These are phyloP conservation scores for Thamnaconus septentrionalis DNA, from an alignment of 2,113 vertebrate genomes.

Conservation along the genomic window DNA sequence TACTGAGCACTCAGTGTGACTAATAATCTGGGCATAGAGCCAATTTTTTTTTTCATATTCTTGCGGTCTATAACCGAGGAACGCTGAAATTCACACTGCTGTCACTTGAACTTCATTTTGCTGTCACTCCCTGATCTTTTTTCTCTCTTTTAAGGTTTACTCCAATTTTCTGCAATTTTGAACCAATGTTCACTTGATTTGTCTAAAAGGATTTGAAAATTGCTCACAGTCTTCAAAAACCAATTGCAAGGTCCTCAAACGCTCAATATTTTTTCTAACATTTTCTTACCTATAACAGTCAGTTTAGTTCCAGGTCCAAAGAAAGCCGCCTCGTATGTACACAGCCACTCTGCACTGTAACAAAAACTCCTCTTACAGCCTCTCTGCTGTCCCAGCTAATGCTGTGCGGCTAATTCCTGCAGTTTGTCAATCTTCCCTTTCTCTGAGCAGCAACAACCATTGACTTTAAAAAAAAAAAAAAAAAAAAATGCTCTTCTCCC, in stretches of 20 bases:
- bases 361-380: constrained; percentile 38
- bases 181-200: no score
- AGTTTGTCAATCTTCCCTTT: not conserved
- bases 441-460: not conserved
- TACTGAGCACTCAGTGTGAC: constrained; percentile 49
- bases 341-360: constrained; percentile 46
- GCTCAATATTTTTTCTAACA: not conserved
- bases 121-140: not conserved
- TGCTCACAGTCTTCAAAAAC: no score
- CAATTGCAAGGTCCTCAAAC: no score
- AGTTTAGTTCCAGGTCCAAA: constrained; percentile 73
- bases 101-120: not conserved
- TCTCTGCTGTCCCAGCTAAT: rapidly evolving
- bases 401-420: not conserved
- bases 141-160: not conserved
- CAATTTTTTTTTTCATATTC: not conserved
- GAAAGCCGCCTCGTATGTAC: constrained; percentile 46
- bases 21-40: not conserved
- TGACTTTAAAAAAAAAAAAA: not conserved
- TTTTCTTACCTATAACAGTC: constrained; percentile 70
- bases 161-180: no score
- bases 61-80: not conserved
- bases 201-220: no score
- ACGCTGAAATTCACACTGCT: not conserved
- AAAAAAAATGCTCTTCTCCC: not conserved